These are phyloP conservation scores for Cyprinella venusta DNA, from an alignment of 2,797 vertebrate genomes.

Conservation along the genomic window DNA sequence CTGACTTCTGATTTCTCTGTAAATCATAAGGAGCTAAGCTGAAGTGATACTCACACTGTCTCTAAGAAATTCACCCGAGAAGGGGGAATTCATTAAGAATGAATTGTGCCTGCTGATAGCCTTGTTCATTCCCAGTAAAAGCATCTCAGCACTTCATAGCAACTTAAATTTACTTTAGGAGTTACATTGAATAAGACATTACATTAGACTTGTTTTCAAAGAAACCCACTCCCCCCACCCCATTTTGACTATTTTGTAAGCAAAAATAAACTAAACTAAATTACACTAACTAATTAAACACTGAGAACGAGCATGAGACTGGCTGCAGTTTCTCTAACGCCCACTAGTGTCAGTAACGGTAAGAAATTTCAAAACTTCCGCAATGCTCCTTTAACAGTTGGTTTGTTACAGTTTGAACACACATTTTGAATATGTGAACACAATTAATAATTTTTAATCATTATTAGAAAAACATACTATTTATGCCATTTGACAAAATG, in stretches of 20 bases:
- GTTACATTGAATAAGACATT: background rate
- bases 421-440: too few species aligned
- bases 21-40: conserved; percentile 5
- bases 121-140: background rate
- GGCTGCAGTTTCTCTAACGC: too few species aligned
- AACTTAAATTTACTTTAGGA: background rate
- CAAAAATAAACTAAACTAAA: background rate
- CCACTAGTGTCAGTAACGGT: too few species aligned
- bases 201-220: conserved; percentile 14
- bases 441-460: too few species aligned
- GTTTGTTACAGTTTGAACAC: too few species aligned
- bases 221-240: background rate
- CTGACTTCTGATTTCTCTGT: conserved; percentile 40
- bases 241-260: background rate
- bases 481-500: too few species aligned
- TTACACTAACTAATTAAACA: background rate
- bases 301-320: too few species aligned
- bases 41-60: conserved; percentile 4
- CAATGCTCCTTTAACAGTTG: too few species aligned
- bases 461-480: too few species aligned
- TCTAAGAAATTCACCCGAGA: background rate
- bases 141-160: background rate
- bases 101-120: background rate
- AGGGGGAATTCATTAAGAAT: conserved; percentile 10
- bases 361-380: too few species aligned